A percentile compares a stretch with the other conserved stretches of the same genome.
Evolutionary conservation across 1,140 invertebrate species (phyloP).

Genomic region (Calycopis cecrops): DNA sequence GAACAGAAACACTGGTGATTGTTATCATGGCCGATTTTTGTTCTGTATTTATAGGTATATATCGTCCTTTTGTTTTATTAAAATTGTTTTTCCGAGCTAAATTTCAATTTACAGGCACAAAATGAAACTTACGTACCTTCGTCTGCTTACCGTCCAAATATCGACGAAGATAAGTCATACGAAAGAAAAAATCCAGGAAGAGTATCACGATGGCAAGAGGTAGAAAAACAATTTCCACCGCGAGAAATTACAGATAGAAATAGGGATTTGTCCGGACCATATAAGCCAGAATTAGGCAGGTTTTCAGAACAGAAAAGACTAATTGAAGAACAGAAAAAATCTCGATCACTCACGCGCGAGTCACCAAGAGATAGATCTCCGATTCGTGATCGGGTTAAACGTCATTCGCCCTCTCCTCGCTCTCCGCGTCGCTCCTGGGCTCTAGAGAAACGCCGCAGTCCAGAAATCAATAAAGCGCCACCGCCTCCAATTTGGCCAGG

Average conservation of each 20-base stretch:
- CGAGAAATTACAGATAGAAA: constrained; percentile 32
- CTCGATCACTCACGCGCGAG: constrained; percentile 39
- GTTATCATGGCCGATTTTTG: too few species aligned
- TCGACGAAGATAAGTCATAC: constrained; percentile 39
- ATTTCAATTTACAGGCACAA: constrained; percentile 67
- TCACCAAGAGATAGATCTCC: constrained; percentile 49
- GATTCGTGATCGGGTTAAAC: constrained; percentile 40
- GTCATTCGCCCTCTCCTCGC: constrained; percentile 43
- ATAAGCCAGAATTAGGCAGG: constrained; percentile 34
- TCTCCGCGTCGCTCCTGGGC: constrained; percentile 63
- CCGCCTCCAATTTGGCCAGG: constrained; percentile 55
- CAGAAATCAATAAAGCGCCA: constrained; percentile 41
- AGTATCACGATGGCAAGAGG: constrained; percentile 37
- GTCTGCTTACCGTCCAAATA: constrained; percentile 27
- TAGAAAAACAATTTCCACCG: constrained; percentile 26
- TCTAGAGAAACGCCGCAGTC: constrained; percentile 54
- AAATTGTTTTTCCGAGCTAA: constrained; percentile 50
- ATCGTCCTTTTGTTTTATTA: constrained; percentile 10
- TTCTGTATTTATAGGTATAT: too few species aligned
- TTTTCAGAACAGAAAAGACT: constrained; percentile 28
- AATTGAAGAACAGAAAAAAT: constrained; percentile 29
- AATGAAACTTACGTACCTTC: constrained; percentile 31
- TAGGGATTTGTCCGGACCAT: constrained; percentile 30
- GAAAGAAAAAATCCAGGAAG: constrained; percentile 20
- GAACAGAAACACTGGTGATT: too few species aligned